phyloP scores from a whole-genome alignment of 2,113 vertebrate genomes.

The Cochlearius cochlearius region DNA sequence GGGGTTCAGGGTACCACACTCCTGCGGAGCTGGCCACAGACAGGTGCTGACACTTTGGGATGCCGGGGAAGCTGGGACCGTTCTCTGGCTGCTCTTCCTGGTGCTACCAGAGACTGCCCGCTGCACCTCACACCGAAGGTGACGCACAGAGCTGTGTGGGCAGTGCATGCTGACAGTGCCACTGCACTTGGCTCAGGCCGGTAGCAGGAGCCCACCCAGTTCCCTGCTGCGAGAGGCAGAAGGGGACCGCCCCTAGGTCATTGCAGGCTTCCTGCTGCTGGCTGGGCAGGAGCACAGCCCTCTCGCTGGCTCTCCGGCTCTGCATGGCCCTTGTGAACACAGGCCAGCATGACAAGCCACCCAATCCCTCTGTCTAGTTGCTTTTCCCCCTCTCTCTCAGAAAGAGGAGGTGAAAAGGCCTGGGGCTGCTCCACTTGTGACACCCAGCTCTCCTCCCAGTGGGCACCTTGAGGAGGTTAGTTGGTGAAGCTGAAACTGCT shows the following conservation, averaged over 20 bases:
- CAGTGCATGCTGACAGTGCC: neutral
- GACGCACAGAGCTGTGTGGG: neutral
- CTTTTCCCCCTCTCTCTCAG: neutral
- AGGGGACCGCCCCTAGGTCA: neutral
- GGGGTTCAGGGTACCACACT: neutral
- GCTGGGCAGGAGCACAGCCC: neutral
- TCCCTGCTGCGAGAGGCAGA: neutral
- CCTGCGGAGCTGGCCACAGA: neutral
- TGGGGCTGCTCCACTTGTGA: neutral
- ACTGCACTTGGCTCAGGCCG: neutral
- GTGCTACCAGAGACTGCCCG: neutral
- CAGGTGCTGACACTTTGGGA: neutral
- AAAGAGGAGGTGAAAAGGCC: neutral
- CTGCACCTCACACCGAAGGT: neutral
- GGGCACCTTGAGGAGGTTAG: neutral
- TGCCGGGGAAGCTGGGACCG: neutral
- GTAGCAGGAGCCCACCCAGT: neutral
- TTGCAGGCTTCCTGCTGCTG: neutral
- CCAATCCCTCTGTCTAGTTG: neutral
- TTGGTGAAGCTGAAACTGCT: neutral
- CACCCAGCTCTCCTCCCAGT: fast-evolving
- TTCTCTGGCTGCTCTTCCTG: neutral
- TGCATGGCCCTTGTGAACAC: neutral
- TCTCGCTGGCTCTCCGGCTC: neutral
- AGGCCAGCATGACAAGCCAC: neutral